Evolutionary conservation across 2,797 vertebrate genomes (phyloP).

Genomic region (Decapterus maruadsi): DNA sequence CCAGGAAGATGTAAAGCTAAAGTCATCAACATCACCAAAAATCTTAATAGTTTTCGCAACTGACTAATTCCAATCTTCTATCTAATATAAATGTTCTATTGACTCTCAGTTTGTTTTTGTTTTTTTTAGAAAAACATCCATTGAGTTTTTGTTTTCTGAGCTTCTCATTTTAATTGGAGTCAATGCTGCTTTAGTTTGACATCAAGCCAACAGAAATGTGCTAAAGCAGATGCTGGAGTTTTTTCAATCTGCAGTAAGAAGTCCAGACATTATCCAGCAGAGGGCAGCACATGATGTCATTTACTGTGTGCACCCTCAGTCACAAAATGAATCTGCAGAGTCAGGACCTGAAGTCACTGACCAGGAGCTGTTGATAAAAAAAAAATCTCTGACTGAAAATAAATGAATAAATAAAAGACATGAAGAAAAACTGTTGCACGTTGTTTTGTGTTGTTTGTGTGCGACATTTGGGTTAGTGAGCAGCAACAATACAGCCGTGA

Average conservation of each 20-base stretch:
- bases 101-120: too few species aligned
- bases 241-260: background rate
- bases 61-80: background rate
- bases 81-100: background rate
- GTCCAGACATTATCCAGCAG: conserved; percentile 60
- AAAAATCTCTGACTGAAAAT: background rate
- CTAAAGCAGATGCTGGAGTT: background rate
- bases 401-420: background rate
- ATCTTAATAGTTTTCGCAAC: background rate
- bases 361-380: background rate
- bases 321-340: conserved; percentile 22
- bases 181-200: background rate
- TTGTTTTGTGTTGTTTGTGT: conserved; percentile 6
- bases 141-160: background rate
- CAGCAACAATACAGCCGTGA: conserved; percentile 1
- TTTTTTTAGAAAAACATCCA: background rate
- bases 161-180: background rate
- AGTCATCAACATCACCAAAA: background rate
- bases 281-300: conserved; percentile 52
- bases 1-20: background rate
- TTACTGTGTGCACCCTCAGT: conserved; percentile 11
- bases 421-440: background rate
- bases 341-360: conserved; percentile 10
- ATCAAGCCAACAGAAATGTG: background rate
- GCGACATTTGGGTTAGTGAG: background rate